Evolutionary conservation across 2,113 vertebrate species (phyloP), one percentile per base, ranked within the genome.

Genomic region (Oreotragus oreotragus): DNA sequence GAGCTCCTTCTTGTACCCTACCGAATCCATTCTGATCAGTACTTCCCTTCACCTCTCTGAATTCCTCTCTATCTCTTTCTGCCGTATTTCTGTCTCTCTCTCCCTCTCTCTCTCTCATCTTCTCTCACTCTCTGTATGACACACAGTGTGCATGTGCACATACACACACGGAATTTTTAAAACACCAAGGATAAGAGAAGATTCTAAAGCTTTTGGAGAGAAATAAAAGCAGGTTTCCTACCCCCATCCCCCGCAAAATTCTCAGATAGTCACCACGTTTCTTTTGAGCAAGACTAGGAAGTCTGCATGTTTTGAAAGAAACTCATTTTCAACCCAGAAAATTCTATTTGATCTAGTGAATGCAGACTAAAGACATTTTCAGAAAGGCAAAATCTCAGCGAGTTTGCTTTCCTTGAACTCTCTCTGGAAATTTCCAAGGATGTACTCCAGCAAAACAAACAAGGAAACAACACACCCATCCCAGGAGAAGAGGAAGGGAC

Each of bases 291-390:
- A 45, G 39, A 64, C 30, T 21, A 66, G 3, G n/a, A 96, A 88
- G 49, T 86, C 84, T 84, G 51, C 53, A 58, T 8, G n/a, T 73
- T 90, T 91, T 57, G 27, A 94, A 94, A 73, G 66, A 88, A 93
- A 93, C 47, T 27, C 58, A 79, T 73, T 91, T 95, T 84, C 76
- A 30, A 30, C 5, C 25, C 53, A 55, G 33, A 89, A 95, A 91
- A 73, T 70, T 49, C 43, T 25, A 70, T 95, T 95, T 55, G 84
- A 87, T 83, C 33, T n/a, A 83, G 55, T 79, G 33, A 79, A 89
- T 25, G 13, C 51, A 89, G 39, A 83, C 49, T 47, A 86, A 86
- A 60, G 51, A 15, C 1, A 28, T 23, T 33, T 88, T 93, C 36
- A 62, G 30, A 97, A 92, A 81, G 58, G 76, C 14, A 88, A 80